These are phyloP conservation scores for Aldrovandia affinis DNA, from an alignment of 2,797 vertebrate genomes.

Conservation along the genomic window DNA sequence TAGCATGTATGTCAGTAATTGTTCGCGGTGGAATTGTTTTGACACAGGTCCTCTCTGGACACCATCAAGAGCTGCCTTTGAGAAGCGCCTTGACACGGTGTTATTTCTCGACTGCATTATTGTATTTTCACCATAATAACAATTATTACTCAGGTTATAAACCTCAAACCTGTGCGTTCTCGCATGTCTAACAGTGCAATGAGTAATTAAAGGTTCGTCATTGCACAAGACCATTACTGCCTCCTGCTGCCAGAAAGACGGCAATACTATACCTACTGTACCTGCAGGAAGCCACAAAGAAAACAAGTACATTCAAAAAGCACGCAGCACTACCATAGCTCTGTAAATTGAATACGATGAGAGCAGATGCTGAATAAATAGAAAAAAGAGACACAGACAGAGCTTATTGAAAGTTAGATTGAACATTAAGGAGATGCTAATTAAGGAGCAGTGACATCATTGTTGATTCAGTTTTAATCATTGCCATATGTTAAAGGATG, in stretches of 20 bases:
- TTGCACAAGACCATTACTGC: conserved; percentile 42
- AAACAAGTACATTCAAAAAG: conserved; percentile 10
- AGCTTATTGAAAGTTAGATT: conserved; percentile 24
- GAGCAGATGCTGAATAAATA: not conserved
- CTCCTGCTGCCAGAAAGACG: conserved; percentile 53
- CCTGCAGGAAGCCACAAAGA: conserved; percentile 5
- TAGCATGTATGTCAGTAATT: not conserved
- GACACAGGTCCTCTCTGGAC: not conserved
- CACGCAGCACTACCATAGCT: conserved; percentile 10
- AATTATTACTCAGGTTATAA: not conserved
- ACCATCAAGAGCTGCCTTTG: not conserved
- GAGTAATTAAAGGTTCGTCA: conserved; percentile 19
- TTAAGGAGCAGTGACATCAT: conserved; percentile 29
- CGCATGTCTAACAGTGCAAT: not conserved
- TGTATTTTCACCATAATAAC: conserved; percentile 14
- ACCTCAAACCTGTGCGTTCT: conserved; percentile 31
- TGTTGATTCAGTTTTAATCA: conserved; percentile 33
- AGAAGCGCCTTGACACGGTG: not conserved
- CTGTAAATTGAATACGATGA: conserved; percentile 6
- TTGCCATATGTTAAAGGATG: conserved; percentile 18
- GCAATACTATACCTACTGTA: not conserved
- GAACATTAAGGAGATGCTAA: conserved; percentile 32
- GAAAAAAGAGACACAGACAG: not conserved
- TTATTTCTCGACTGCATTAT: conserved; percentile 41
- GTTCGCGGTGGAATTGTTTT: conserved; percentile 4